Base-by-base conservation (phyloP, 2,888 invertebrate species). In the Cantharis rustica region DNA sequence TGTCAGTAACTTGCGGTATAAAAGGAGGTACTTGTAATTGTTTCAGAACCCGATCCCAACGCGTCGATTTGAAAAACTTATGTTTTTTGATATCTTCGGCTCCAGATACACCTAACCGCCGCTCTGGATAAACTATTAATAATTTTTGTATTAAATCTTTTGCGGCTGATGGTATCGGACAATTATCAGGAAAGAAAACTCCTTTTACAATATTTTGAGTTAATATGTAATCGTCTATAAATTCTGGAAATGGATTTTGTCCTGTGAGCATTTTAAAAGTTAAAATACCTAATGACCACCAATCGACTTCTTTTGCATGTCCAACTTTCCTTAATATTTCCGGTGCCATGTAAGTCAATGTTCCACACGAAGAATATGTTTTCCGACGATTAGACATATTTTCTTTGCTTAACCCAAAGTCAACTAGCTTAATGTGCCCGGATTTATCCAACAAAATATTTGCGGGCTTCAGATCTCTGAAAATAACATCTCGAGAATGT, bases 401-500 rank as follows among this genome's bases (percentile, higher is more conserved):
- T 88, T 98, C 98, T 90, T 99, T 99, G 90, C 99, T 99, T 73
- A 99, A 91, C 13, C 99, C 99, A 90, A 99, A 99, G 90, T 99
- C 99, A 26, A 99, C 98, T 85, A 99, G 99, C 92, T 99, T 99
- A 86, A 99, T 98, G 89, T 99, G 99, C 15, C 99, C 99, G 88
- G 98, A 98, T 89, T 97, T 97, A 90, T 99, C 99, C 80, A 99
- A 91, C 82, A 99, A 91, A 84, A 99, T 91, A 91, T 99, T 99
- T 90, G 99, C 99, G 78, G 99, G 91, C 93, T 99, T 99, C 84
- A 99, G 92, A 91, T 99, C 99, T 86, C 99, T 93, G 90, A 98
- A 99, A 85, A 99, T 98, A 87, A 99, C 98, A 86, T 86, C 87
- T 13, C 64, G 16, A 17, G 16, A 17, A 10, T 64, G 64, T 11